Conservation (phyloP, 2,797 vertebrate genomes). For the Corythornis leucogaster region DNA sequence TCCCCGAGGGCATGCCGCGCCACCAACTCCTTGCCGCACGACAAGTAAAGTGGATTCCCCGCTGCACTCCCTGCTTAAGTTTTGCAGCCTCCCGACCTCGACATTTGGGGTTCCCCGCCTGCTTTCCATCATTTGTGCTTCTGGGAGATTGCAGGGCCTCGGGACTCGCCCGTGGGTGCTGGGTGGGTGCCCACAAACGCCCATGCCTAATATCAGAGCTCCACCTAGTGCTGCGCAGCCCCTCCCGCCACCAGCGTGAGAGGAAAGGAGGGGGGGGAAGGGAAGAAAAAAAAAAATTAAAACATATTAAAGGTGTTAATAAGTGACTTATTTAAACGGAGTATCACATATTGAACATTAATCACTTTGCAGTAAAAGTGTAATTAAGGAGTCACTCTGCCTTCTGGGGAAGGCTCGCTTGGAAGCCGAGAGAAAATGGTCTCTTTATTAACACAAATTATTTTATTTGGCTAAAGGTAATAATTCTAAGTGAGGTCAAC, state of each 20-base stretch:
- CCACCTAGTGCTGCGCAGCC: slow-evolving; percentile 82
- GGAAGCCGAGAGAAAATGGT: slow-evolving; percentile 68
- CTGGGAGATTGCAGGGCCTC: fast-evolving
- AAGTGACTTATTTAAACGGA: slow-evolving; percentile 69
- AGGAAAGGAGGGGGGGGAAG: too few species aligned
- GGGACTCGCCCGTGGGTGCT: not conserved
- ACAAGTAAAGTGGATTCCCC: fast-evolving
- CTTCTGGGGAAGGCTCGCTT: slow-evolving; percentile 65
- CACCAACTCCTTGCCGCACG: not conserved
- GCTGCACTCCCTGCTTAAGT: fast-evolving
- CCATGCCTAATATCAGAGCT: slow-evolving; percentile 75
- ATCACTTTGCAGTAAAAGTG: slow-evolving; percentile 73
- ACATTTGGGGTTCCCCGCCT: fast-evolving
- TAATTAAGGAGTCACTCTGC: slow-evolving; percentile 75
- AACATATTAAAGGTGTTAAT: slow-evolving; percentile 66
- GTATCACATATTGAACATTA: slow-evolving; percentile 76
- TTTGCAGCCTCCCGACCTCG: fast-evolving
- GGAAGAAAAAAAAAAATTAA: slow-evolving; percentile 37
- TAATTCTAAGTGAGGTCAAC: slow-evolving; percentile 83
- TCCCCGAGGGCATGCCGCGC: not conserved
- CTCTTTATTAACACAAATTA: slow-evolving; percentile 84
- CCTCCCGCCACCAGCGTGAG: not conserved
- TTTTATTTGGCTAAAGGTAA: slow-evolving; percentile 86
- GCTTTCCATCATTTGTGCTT: not conserved
- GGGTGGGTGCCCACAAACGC: not conserved